Evolutionary conservation across 2,888 invertebrate species (phyloP), one percentile per base, ranked within the genome.

Genomic region (Lepeophtheirus nordmannii): DNA sequence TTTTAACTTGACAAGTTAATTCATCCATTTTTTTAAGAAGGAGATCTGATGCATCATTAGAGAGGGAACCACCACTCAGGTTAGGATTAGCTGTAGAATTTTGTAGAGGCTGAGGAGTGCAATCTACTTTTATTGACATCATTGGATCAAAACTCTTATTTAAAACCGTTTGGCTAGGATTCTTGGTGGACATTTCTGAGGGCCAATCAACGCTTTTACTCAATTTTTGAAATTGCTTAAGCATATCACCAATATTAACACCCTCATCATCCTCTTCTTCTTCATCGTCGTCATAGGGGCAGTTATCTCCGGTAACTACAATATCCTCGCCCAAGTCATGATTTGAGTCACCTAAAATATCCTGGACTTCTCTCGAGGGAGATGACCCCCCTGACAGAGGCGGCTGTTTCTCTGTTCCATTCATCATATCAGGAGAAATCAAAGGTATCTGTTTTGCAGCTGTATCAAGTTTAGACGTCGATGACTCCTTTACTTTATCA

Each of bases 221-320:
- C 5, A n/a, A n/a, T 17, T 46, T 46, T 8, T n/a, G 14, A 17
- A 46, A 17, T 5, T 46, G 53, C 53, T 46, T 46, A 14, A 46
- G 17, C 53, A 46, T 46, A 17, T 46, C 53, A 46, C 30, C 30
- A 7, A 30, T 30, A 2, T 30, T 2, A 7, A 30, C 70, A 22
- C 69, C 70, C 38, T 68, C 69, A 12, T 67, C 70, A 57, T 69
- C 69, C 23, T 68, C 68, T 59, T 68, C 68, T 41, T 70, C 70
- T 60, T 69, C 69, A 30, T 67, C 69, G 38, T 69, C 69, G 41
- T 65, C 68, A 30, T 66, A 68, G 14, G 58, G 67, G 53, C 14
- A 22, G 9, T 62, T 41, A 20, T 62, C 62, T 12, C 14, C 63
- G 1, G 63, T 63, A 8, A 63, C 38, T 7, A 63, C 56, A n/a